Base-by-base conservation (phyloP, 1,140 invertebrate genomes). In the Drosophila watanabei region DNA sequence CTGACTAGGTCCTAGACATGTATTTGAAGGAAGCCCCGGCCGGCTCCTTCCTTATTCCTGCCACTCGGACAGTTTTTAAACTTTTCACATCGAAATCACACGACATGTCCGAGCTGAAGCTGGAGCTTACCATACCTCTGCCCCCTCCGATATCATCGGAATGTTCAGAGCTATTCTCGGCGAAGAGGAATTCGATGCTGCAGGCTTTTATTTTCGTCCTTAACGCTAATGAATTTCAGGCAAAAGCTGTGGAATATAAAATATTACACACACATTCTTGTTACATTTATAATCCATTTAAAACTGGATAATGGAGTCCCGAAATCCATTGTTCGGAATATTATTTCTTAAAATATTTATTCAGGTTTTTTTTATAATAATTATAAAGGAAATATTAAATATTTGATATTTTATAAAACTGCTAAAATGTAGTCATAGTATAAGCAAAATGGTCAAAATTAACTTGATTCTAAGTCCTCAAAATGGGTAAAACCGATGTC, bases 31-130 rank as follows among this genome's bases (percentile, higher is more conserved):
- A 73, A 59, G 52, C 33, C 35, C 37, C 14, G 28, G 49, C 48
- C 66, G 62, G 45, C 71, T 46, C 54, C 45, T 82, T 18, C 18
- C 35, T 32, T 11, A 35, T 20, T 28, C 45, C 54, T 20, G 61
- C 8, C 68, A 41, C 58, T 57, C 83, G 68, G 61, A 57, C 72
- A 71, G 48, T 54, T 71, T 48, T 58, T 48, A 63, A 79, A 75
- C 85, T 71, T 76, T 73, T 77, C 71, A 66, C 75, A 79, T 75
- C 71, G 78, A 84, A 89, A 85, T 89, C 77, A 88, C 72, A 72
- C 69, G 76, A 57, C 76, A 70, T 82, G 83, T 87, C 48, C 24
- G 24, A 46, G 63, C 37, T 43, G 52, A 58, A 79, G 66, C 75
- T 30, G 48, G 1, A 30, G 78, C 46, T 80, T 75, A 54, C 76